These are phyloP conservation scores for Hippasteria phrygiana DNA, from an alignment of 53 echinoderm and acorn worm species.

Conservation along the genomic window DNA sequence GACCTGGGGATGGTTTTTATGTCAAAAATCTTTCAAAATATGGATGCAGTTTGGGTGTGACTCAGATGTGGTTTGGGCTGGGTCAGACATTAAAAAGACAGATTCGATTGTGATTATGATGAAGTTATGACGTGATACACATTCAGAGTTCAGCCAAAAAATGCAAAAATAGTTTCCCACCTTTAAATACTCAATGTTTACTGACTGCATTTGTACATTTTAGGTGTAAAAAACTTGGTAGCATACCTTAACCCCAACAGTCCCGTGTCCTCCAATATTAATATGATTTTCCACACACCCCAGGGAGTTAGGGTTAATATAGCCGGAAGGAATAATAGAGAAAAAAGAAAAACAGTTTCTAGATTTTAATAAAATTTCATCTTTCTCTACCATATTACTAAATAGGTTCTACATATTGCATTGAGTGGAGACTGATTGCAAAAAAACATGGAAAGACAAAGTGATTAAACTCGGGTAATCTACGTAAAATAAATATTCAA, in stretches of 20 bases:
- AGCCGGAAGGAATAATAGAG: neutral
- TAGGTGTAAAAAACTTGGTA: neutral
- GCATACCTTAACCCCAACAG: no score
- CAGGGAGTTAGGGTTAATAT: neutral
- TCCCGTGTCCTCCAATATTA: no score
- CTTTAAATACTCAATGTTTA: neutral
- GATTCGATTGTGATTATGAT: no score
- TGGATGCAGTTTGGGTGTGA: neutral
- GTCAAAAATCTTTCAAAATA: no score
- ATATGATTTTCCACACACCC: no score
- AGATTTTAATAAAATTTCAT: neutral
- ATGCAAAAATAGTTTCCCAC: no score
- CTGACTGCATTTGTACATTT: neutral
- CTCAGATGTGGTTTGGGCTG: neutral
- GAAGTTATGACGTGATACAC: no score
- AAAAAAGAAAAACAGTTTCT: neutral
- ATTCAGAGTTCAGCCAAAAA: no score
- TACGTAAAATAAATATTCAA: slow-evolving; percentile 15
- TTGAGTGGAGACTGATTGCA: slow-evolving; percentile 32
- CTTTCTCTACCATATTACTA: neutral
- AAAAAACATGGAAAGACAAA: slow-evolving; percentile 39
- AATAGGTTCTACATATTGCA: slow-evolving; percentile 42
- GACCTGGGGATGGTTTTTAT: neutral
- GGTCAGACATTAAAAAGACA: neutral
- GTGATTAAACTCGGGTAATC: neutral